A percentile compares a stretch with the other conserved stretches of the same genome.
These are phyloP conservation scores for Doryteuthis pealeii DNA, from an alignment of 1,140 invertebrate genomes.

Conservation along the genomic window DNA sequence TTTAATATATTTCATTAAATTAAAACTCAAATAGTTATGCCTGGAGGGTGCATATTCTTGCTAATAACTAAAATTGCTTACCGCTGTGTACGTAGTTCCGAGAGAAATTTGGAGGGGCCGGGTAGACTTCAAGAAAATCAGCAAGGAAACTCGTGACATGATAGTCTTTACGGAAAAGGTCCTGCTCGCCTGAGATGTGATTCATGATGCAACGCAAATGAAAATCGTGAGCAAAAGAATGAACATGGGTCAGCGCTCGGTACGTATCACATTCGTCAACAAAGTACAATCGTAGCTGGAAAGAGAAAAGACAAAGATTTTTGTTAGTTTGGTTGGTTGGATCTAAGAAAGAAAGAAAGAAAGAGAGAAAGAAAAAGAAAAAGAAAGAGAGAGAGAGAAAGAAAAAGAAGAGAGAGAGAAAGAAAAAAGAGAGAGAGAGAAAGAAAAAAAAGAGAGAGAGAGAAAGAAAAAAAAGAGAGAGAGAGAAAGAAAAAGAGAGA, in stretches of 20 bases:
- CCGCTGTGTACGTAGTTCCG: conserved; percentile 76
- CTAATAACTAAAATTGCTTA: conserved; percentile 49
- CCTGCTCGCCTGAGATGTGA: conserved; percentile 69
- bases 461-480: too few species aligned
- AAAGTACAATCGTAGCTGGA: conserved; percentile 71
- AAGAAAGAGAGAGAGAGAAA: too few species aligned
- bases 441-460: too few species aligned
- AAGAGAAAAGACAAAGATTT: conserved; percentile 20
- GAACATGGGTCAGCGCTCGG: conserved; percentile 74
- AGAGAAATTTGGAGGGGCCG: conserved; percentile 80
- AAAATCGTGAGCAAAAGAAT: conserved; percentile 87
- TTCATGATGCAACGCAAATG: conserved; percentile 75
- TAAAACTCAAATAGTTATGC: too few species aligned
- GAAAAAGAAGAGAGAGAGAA: too few species aligned
- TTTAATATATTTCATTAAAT: too few species aligned
- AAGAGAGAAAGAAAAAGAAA: too few species aligned
- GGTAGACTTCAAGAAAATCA: conserved; percentile 83
- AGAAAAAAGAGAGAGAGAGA: too few species aligned
- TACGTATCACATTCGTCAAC: conserved; percentile 78
- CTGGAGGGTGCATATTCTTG: too few species aligned
- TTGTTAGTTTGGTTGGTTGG: background rate
- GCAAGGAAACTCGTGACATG: conserved; percentile 77
- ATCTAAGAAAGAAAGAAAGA: background rate
- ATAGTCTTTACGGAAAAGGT: conserved; percentile 70
- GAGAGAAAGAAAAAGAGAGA: too few species aligned